Evolutionary conservation across 92 coral and sea anemone genomes (phyloP), one percentile per base, ranked within the genome.

Genomic region (Metridium senile): DNA sequence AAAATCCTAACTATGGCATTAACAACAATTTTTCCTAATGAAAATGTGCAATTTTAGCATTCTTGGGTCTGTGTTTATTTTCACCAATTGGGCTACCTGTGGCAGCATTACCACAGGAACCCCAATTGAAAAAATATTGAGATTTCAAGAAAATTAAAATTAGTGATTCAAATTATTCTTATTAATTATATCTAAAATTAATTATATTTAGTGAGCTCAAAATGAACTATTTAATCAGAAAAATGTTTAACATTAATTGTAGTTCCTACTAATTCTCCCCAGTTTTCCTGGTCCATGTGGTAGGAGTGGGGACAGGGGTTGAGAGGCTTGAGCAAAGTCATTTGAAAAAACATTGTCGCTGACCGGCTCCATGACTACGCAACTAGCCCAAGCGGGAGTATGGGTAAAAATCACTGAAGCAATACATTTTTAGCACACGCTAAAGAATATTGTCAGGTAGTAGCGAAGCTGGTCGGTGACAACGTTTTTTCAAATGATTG

Each of bases 1-100:
- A 73, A 73, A 73, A 73, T 73, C 49, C 78, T 73, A 73, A 62
- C 59, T 54, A 58, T 72, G 22, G 17, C 29, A 25, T n/a, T 59
- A 59, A 21, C 22, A 59, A 59, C 26, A 59, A 9, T n/a, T n/a
- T 39, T 54, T 54, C 17, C 61, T 54, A 54, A 54, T 54, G 65
- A 59, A 59, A 7, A 22, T 59, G 28, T 59, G 65, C 65, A 22
- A 16, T 8, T 59, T 16, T 19, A 54, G n/a, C n/a, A 54, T 22
- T 17, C 4, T n/a, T 22, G 61, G 8, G 6, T 54, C 23, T 54
- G 10, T 1, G 30, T 13, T 39, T 39, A 6, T 39, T 39, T 39
- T 39, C 13, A 39, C 6, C 49, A 39, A 39, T 4, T 6, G 6
- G 49, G 49, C 13, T 39, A 4, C 8, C 49, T 39, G 49, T 39